Base-by-base conservation (phyloP, 2,113 vertebrate genomes). In the Camelus bactrianus region DNA sequence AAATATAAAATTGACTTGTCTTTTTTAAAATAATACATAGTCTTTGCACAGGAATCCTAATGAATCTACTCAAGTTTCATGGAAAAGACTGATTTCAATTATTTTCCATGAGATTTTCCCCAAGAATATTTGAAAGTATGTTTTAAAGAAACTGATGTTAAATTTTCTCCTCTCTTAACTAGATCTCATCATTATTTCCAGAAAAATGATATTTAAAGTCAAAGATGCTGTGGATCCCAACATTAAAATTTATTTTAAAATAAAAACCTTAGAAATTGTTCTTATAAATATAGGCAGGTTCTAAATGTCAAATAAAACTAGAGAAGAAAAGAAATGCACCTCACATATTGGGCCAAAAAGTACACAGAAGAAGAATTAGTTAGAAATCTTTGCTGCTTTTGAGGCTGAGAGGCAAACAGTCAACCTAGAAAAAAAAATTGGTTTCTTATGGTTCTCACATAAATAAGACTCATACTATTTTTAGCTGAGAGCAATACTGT, bases 191-290 rank as follows among this genome's bases (percentile, higher is more conserved):
- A 89, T 79, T 77, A 46, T 77, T 94, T 92, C 54, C 79, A 79
- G 87, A 64, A 82, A 91, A 95, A 56, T 0, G 26, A 30, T 73
- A 42, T 35, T 70, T 85, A 84, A 93, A 65, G 52, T 85, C 24
- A 81, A 54, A 85, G 60, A 64, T 32, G 20, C 13, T 86, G 5
- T 20, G 69, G 20, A 76, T 94, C 8, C 28, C 64, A 15, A 82
- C 35, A 62, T 3, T 62, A 38, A 92, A 92, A 77, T 87, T 83
- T 65, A 52, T 92, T 89, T 89, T 73, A 77, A 95, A 72, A 81
- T 48, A 17, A 50, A 79, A 92, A 65, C 24, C 10, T 52, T 60
- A 46, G 86, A 88, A 75, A 48, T 4, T 56, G 9, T 32, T 82
- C 19, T 32, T 93, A 46, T n/a, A 70, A 56, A 69, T 35, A 87